phyloP scores from a whole-genome alignment of 2,888 invertebrate genomes.

The Villa cingulata region DNA sequence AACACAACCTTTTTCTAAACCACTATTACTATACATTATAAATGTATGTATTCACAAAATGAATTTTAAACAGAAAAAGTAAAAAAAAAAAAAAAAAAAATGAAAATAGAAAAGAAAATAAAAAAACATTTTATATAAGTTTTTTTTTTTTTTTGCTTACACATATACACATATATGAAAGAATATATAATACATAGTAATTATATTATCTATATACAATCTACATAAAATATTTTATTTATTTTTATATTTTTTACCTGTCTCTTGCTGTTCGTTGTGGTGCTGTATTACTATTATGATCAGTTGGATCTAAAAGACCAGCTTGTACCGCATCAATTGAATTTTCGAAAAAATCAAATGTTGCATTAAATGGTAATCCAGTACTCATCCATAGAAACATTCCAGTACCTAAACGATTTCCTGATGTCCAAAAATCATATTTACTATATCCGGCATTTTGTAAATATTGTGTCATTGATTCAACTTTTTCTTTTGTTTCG shows the following conservation, averaged over 20 bases:
- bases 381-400: conserved; percentile 87
- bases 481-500: conserved; percentile 75
- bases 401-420: conserved; percentile 72
- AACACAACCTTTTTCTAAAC: conserved; percentile 58
- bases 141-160: no score
- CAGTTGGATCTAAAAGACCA: conserved; percentile 41
- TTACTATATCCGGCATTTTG: conserved; percentile 73
- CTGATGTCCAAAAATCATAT: conserved; percentile 80
- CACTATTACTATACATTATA: conserved; percentile 39
- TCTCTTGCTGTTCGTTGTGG: conserved; percentile 66
- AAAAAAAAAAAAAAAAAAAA: conserved; percentile 5
- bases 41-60: conserved; percentile 13
- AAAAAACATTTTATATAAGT: background rate
- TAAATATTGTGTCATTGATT: conserved; percentile 68
- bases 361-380: conserved; percentile 72
- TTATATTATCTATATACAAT: no score
- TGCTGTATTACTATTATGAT: conserved; percentile 58
- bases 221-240: no score
- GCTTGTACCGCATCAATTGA: conserved; percentile 37
- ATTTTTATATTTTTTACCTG: conserved; percentile 24
- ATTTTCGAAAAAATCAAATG: conserved; percentile 69
- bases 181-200: no score
- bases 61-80: conserved; percentile 10
- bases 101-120: background rate
- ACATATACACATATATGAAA: no score